Base-by-base conservation (phyloP, 2,888 invertebrate species). In the Iphiclides podalirius region DNA sequence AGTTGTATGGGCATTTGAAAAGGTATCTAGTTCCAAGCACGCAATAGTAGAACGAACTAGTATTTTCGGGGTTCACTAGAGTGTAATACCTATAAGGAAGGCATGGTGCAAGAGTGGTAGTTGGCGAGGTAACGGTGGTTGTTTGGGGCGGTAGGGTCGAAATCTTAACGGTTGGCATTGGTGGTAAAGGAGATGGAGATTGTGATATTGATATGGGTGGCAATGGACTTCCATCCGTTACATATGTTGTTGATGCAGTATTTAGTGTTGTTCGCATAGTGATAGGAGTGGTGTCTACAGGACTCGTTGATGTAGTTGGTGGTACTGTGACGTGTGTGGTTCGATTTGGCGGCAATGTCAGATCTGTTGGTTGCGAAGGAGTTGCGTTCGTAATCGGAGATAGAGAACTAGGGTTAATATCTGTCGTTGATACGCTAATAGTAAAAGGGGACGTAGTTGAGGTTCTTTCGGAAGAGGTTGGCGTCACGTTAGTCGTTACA, bases 1-100 rank as follows among this genome's bases (percentile, higher is more conserved):
- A 49, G 14, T 43, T 49, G n/a, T 43, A 26, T 11, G 49, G 49
- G 13, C 49, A 49, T 43, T 26, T 34, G 44, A 44, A 49, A 8
- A 44, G 16, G 23, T 49, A 39, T 38, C 26, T 38, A 7, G 34
- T 44, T 14, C 49, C 49, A 13, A 34, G 43, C 12, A 49, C 49
- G 14, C 49, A 49, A 23, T 49, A 49, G 28, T 35, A 49, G 39
- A 49, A 49, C 1, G 49, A 44, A 26, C 16, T 43, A 1, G 34
- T 28, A 35, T 38, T 39, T 7, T 13, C 38, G 1, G 44, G 39
- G 9, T 49, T 49, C 2, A 38, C 26, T 11, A 39, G 12, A 1
- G 49, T 49, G 8, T 49, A 49, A 34, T 38, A 38, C 15, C 23
- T 34, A 26, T 39, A 34, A 15, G 38, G 49, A 26, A 26, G 23